Evolutionary conservation across 2,113 vertebrate species (phyloP), one percentile per base, ranked within the genome.

Genomic region (Oreochromis tanganicae): DNA sequence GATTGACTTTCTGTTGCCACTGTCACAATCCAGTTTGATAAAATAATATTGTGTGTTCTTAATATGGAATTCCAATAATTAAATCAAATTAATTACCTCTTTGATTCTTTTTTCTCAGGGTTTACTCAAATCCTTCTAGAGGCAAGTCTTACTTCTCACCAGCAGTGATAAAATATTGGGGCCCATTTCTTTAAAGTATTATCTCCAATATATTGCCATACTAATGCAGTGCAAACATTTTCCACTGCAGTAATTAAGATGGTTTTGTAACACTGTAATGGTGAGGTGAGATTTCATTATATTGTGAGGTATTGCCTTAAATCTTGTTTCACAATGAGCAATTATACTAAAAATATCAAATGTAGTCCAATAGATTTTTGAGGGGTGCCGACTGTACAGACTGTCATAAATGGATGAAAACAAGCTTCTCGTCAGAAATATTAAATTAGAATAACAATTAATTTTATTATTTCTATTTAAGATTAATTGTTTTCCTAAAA

Each of bases 71-170:
- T 75, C 1, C 27, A n/a, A n/a, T 32, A 10, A 78, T 78, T 52
- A 52, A 78, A 75, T 48, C 21, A 48, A n/a, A 32, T 12, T 8
- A 32, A 4, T 78, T 34, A 34, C 2, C 0, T 52, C 16, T 78
- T 19, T 11, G 73, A n/a, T 4, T 52, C 19, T 19, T 34, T 50
- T 50, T 78, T 52, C 73, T 78, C 29, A 0, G 2, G 46, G n/a
- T 32, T 5, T 52, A 50, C 46, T 29, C 29, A 52, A 52, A 29
- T 78, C 16, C 27, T n/a, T 78, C 46, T 34, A 78, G 27, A n/a
- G 4, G 9, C 43, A 32, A 50, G 43, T 78, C 41, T 75, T 27
- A 46, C 21, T 0, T 27, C 0, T 75, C 41, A 48, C 24, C 9
- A 19, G 24, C 71, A 19, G 24, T 48, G 1, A 29, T 29, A 11